phyloP scores from a whole-genome alignment of 1,140 invertebrate genomes.

The Panagrolaimus sp. region DNA sequence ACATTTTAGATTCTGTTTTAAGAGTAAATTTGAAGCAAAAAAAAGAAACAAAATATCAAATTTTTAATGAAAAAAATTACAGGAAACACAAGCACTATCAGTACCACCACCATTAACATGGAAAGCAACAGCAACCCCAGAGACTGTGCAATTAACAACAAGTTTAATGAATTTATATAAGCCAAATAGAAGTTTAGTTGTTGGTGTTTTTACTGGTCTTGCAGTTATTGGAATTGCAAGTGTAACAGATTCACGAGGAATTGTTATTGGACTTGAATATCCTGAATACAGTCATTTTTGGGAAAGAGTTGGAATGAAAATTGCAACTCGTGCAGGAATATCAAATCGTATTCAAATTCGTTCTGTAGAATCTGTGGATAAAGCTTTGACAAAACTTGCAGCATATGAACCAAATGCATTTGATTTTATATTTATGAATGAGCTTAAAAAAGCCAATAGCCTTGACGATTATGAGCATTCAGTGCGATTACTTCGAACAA shows the following conservation, averaged over 20 bases:
- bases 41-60: neutral
- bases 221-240: constrained; percentile 31
- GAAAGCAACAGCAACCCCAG: constrained; percentile 29
- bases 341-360: constrained; percentile 39
- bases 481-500: constrained; percentile 29
- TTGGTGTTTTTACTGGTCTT: constrained; percentile 37
- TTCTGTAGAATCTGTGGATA: constrained; percentile 33
- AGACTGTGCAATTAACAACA: constrained; percentile 30
- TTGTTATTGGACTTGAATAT: constrained; percentile 38
- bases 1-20: constrained; percentile 31
- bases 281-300: constrained; percentile 34
- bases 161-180: constrained; percentile 33
- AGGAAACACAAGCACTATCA: constrained; percentile 35
- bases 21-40: constrained; percentile 15
- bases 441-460: constrained; percentile 32
- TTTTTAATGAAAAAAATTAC: constrained; percentile 1
- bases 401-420: constrained; percentile 38
- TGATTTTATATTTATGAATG: constrained; percentile 40
- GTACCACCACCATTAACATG: constrained; percentile 25
- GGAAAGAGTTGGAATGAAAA: constrained; percentile 36
- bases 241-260: constrained; percentile 33
- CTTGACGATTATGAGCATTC: constrained; percentile 37
- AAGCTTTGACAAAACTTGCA: constrained; percentile 26
- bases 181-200: constrained; percentile 34
- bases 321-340: constrained; percentile 26